These are phyloP conservation scores for Catostomus latipinnis DNA, from an alignment of 2,797 vertebrate genomes.

Conservation along the genomic window DNA sequence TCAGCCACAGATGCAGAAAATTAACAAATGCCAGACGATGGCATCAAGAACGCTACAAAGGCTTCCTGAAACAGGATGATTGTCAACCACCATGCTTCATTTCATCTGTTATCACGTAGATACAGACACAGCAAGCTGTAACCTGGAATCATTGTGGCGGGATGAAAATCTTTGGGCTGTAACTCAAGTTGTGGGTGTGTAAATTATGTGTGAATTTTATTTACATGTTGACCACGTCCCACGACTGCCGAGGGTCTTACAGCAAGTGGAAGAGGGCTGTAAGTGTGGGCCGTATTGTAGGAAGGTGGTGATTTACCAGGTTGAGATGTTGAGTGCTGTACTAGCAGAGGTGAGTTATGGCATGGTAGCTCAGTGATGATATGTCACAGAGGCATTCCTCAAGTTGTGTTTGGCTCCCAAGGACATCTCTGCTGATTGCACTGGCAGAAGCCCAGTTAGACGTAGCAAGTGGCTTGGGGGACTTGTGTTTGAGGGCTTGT, in stretches of 20 bases:
- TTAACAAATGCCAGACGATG: conserved; percentile 40
- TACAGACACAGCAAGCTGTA: conserved; percentile 45
- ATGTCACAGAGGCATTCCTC: conserved; percentile 70
- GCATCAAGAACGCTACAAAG: conserved; percentile 3
- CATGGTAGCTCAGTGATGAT: conserved; percentile 52
- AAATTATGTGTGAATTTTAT: conserved; percentile 56
- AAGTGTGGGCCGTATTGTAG: conserved; percentile 26
- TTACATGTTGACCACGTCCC: conserved; percentile 43
- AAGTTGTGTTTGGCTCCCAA: conserved; percentile 64
- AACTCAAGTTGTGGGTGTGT: conserved; percentile 32
- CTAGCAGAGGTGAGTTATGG: conserved; percentile 58
- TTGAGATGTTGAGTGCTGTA: conserved; percentile 49
- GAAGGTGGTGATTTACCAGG: conserved; percentile 50
- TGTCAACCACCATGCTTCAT: conserved; percentile 20
- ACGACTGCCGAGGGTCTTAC: conserved; percentile 1
- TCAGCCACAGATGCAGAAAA: conserved; percentile 56
- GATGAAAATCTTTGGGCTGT: conserved; percentile 41
- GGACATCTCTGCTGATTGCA: conserved; percentile 72
- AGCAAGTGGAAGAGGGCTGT: neutral
- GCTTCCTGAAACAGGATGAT: conserved; percentile 41
- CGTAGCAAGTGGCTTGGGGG: conserved; percentile 3
- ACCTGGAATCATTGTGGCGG: conserved; percentile 28
- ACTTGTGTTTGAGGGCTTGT: conserved; percentile 44
- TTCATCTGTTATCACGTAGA: conserved; percentile 51
- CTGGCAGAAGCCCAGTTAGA: conserved; percentile 57